phyloP scores from a whole-genome alignment of 1,140 invertebrate species.

The Tetragonula clypearis region DNA sequence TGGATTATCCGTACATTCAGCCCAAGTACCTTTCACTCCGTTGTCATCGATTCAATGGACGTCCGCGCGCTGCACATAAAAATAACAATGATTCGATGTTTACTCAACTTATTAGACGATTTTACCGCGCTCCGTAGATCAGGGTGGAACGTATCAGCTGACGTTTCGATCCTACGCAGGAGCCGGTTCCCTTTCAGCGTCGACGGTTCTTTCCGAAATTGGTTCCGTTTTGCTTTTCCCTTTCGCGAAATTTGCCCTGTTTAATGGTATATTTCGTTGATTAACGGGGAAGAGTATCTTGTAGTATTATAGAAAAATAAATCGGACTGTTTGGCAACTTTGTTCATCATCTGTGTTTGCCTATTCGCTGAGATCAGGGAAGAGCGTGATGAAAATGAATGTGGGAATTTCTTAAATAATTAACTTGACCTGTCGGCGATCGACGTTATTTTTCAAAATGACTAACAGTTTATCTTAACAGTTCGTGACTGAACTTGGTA shows the following conservation, averaged over 20 bases:
- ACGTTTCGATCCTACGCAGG: constrained; percentile 12
- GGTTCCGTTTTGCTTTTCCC: not conserved
- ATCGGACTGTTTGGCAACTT: not conserved
- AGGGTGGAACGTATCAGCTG: constrained; percentile 30
- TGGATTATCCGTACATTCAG: constrained; percentile 79
- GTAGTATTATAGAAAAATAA: not conserved
- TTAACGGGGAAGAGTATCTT: accelerated
- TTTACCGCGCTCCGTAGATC: constrained; percentile 46
- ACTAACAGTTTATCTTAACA: too few species aligned
- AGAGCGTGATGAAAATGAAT: not conserved
- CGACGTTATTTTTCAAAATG: too few species aligned
- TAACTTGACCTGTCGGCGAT: too few species aligned
- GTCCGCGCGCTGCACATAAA: constrained; percentile 66
- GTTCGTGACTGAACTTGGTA: too few species aligned
- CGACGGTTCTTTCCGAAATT: not conserved
- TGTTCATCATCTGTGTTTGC: too few species aligned
- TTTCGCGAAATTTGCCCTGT: not conserved
- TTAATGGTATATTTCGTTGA: too few species aligned
- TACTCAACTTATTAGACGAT: constrained; percentile 77
- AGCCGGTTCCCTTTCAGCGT: not conserved
- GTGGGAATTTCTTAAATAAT: not conserved
- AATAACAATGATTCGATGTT: constrained; percentile 78
- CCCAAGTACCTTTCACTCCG: constrained; percentile 59
- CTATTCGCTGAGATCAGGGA: not conserved
- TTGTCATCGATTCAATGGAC: constrained; percentile 59